Base-by-base conservation (phyloP, 2,113 vertebrate species). In the Azemiops feae region DNA sequence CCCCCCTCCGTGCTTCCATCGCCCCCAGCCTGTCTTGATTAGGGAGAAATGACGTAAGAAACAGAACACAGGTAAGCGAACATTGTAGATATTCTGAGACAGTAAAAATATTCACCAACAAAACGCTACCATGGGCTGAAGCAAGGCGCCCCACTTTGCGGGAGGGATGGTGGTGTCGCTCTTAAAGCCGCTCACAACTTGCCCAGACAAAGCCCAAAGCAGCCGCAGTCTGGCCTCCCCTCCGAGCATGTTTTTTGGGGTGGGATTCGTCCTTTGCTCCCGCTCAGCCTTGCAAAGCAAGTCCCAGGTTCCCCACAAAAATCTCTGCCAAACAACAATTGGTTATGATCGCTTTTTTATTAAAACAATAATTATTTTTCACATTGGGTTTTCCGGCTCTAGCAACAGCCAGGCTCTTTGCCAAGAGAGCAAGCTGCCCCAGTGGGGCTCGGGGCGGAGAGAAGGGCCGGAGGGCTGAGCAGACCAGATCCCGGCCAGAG, bases 351-450 rank as follows among this genome's bases (percentile, higher is more conserved):
- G 27, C 93, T 86, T 96, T 97, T 97, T 97, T 97, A 97, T 96
- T 96, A 97, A 97, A 97, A 97, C 3, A 0, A 91, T 95, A 89
- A 94, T 96, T 94, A 92, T 96, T 93, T 81, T 96, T 96, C 94
- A 96, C 96, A 96, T 74, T 91, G 52, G 52, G 22, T 18, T 87
- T 14, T 91, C 30, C 50, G 34, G 58, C 69, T 57, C 86, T 94
- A 91, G 97, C 97, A 95, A 97, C 96, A 45, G 96, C 97, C 97
- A 97, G 95, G 97, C 96, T 96, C 91, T 87, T 88, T 89, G 88
- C 87, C 0, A 0, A 47, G 64, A 64, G 92, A 22, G 55, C 64
- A 45, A 88, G 64, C 85, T 8, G 43, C 11, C 0, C 0, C 50
- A 43, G 55, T 34, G 0, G 25, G 88, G 88, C 87, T 30, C 50